Evolutionary conservation across 2,888 invertebrate genomes (phyloP).

Genomic region (Pandemis cinnamomeana): DNA sequence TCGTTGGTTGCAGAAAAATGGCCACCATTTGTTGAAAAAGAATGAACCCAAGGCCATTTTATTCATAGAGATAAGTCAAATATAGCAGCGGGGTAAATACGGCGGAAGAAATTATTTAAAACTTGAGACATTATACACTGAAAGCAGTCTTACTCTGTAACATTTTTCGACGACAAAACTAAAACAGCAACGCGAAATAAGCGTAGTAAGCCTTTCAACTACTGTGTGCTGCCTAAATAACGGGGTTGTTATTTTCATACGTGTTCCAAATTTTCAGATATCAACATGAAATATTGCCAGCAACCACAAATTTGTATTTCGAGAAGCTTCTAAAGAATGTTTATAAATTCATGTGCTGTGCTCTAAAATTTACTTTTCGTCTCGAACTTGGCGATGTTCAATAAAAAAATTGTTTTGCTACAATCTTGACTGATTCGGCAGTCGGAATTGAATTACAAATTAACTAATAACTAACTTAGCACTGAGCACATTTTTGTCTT

Average conservation of each 20-base stretch:
- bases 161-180: not conserved
- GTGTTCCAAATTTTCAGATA: not conserved
- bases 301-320: not conserved
- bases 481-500: too few species aligned
- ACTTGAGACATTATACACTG: not conserved
- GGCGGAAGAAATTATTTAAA: not conserved
- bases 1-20: conserved; percentile 56
- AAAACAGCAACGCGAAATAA: not conserved
- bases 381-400: not conserved
- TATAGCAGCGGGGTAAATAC: not conserved
- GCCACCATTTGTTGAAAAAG: conserved; percentile 36
- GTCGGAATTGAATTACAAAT: too few species aligned
- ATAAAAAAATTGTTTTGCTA: too few species aligned
- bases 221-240: not conserved
- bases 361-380: not conserved
- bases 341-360: not conserved
- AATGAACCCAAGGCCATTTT: not conserved
- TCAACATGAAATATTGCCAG: not conserved
- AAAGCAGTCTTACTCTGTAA: not conserved
- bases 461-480: too few species aligned
- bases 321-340: not conserved
- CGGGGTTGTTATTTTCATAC: not conserved
- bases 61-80: not conserved
- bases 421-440: too few species aligned
- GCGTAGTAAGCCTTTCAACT: not conserved